Evolutionary conservation across 2,888 invertebrate genomes (phyloP), one percentile per base, ranked within the genome.

Genomic region (Polylopha cassiicola): DNA sequence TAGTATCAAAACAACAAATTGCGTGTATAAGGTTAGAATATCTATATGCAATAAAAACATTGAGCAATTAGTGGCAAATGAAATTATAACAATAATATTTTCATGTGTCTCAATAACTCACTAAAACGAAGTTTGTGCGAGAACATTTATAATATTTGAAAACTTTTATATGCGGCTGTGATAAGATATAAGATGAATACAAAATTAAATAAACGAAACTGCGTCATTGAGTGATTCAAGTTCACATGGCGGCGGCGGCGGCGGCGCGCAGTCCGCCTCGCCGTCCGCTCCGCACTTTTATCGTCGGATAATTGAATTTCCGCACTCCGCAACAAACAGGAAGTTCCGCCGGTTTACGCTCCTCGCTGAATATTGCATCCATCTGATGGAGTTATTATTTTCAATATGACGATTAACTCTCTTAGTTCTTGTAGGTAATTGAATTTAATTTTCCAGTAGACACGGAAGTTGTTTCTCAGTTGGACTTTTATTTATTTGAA

Each of bases 291-390:
- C 67, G 58, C 60, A 79, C 74, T 80, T 82, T 81, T 80, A 78
- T 78, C 68, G 75, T 58, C 55, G 60, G 61, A 68, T 82, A 82
- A 84, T 84, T 82, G 79, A 80, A 81, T 82, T 78, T 81, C 81
- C 81, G 73, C 67, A 59, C 68, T 63, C 68, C 61, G 70, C 72
- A 71, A 70, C 77, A 77, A 77, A 78, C 82, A 75, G 79, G 79
- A 82, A 79, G 73, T 68, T 66, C 64, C 58, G 62, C 54, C 64
- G 65, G 71, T 66, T 61, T 60, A 59, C 65, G 59, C 54, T 65
- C 58, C 45, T 48, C 61, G 57, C 59, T 67, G 73, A 73, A 74
- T 73, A 72, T 72, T 69, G 73, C 73, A 73, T 65, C 65, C 58
- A 61, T 49, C 54, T 65, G 68, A 71, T 70, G 55, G 58, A 70